phyloP scores from a whole-genome alignment of 2,797 vertebrate genomes.

The Urosaurus nigricauda region DNA sequence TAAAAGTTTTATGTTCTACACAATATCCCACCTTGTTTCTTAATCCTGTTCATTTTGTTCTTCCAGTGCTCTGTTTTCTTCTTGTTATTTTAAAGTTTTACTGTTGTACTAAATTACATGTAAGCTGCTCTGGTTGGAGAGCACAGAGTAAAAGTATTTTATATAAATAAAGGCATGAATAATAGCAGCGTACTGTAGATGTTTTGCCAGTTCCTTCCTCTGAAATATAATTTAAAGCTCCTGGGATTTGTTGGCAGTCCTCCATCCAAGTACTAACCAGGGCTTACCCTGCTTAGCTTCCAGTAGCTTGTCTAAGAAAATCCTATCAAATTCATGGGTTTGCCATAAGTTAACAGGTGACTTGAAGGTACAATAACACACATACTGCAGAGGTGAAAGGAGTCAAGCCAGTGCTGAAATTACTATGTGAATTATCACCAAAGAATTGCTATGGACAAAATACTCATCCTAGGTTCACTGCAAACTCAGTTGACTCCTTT shows the following conservation, averaged over 20 bases:
- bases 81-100: neutral
- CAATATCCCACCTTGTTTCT: neutral
- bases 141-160: neutral
- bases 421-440: neutral
- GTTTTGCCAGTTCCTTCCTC: neutral
- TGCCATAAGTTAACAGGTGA: too few species aligned
- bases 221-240: too few species aligned
- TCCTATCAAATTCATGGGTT: too few species aligned
- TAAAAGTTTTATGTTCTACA: too few species aligned
- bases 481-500: conserved; percentile 28
- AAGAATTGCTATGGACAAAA: neutral
- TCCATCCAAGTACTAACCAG: too few species aligned
- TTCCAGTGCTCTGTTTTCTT: neutral
- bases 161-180: neutral
- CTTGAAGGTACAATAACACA: too few species aligned
- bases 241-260: too few species aligned
- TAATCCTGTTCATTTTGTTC: neutral
- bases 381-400: too few species aligned
- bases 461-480: neutral
- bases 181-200: neutral
- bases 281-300: too few species aligned
- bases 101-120: conserved; percentile 3
- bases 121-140: neutral
- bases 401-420: neutral
- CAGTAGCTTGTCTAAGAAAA: too few species aligned